phyloP scores from a whole-genome alignment of 1,140 invertebrate genomes.

The Macrobrachium nipponense region DNA sequence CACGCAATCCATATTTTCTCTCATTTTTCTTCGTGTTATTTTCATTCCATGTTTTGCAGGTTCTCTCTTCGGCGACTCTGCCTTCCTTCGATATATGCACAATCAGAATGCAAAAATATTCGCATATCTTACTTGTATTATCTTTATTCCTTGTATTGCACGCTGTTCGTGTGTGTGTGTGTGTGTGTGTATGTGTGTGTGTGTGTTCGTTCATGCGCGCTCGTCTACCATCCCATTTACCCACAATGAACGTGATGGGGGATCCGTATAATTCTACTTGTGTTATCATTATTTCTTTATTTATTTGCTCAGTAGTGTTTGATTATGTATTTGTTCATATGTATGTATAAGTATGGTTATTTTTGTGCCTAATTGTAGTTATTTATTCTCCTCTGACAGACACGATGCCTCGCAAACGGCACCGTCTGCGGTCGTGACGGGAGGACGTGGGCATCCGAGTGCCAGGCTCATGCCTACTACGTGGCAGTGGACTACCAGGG shows the following conservation, averaged over 20 bases:
- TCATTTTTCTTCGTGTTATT: background rate
- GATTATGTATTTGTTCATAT: background rate
- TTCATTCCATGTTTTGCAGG: background rate
- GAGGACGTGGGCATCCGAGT: constrained; percentile 49
- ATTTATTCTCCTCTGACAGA: constrained; percentile 17
- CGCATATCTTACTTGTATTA: too few relatives aligned
- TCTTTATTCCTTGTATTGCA: too few relatives aligned
- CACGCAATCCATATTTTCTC: background rate
- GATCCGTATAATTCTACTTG: background rate
- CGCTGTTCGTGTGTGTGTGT: too few relatives aligned
- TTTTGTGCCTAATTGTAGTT: background rate
- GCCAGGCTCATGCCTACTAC: constrained; percentile 43
- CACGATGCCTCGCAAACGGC: constrained; percentile 6
- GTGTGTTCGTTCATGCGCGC: too few relatives aligned
- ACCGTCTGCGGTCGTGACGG: constrained; percentile 49
- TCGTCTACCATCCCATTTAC: too few relatives aligned
- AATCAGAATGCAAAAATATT: too few relatives aligned
- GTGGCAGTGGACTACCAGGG: constrained; percentile 43
- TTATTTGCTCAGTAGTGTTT: too few relatives aligned
- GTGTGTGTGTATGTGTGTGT: too few relatives aligned
- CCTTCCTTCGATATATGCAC: too few relatives aligned
- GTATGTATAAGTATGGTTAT: background rate
- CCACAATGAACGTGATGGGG: background rate
- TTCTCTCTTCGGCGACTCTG: background rate
- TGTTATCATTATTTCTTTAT: background rate